Evolutionary conservation across 2,888 invertebrate genomes (phyloP).

Genomic region (Onchidella celtica): DNA sequence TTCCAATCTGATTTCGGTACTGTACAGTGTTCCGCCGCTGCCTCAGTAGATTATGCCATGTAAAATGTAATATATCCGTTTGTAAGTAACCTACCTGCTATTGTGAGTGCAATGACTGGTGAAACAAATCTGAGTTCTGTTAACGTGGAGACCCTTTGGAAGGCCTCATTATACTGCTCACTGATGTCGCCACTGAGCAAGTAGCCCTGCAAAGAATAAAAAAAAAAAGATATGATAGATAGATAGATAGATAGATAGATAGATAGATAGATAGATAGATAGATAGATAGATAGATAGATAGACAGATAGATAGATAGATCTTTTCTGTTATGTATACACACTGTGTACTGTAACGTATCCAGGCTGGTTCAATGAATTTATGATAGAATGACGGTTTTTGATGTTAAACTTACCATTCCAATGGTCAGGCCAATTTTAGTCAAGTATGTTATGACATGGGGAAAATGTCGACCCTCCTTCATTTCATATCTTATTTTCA

Average conservation of each 20-base stretch:
- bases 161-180: slow-evolving; percentile 27
- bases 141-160: not conserved
- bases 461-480: slow-evolving; percentile 48
- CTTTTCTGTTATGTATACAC: not conserved
- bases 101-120: slow-evolving; percentile 34
- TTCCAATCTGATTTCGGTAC: not conserved
- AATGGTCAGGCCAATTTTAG: slow-evolving; percentile 26
- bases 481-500: slow-evolving; percentile 53
- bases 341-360: too few species aligned
- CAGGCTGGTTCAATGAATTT: too few species aligned
- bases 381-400: too few species aligned
- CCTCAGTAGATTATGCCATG: not conserved
- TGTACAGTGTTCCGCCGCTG: not conserved
- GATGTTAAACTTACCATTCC: slow-evolving; percentile 27
- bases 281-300: too few species aligned
- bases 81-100: slow-evolving; percentile 38
- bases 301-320: too few species aligned
- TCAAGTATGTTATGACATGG: slow-evolving; percentile 29
- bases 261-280: not conserved
- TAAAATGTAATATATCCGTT: not conserved
- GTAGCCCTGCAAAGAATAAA: slow-evolving; percentile 10
- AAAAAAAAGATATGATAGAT: too few species aligned
- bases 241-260: too few species aligned
- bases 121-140: slow-evolving; percentile 30
- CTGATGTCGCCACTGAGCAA: not conserved